Evolutionary conservation across 2,888 invertebrate species (phyloP).

Genomic region (Gasteruption jaculator): DNA sequence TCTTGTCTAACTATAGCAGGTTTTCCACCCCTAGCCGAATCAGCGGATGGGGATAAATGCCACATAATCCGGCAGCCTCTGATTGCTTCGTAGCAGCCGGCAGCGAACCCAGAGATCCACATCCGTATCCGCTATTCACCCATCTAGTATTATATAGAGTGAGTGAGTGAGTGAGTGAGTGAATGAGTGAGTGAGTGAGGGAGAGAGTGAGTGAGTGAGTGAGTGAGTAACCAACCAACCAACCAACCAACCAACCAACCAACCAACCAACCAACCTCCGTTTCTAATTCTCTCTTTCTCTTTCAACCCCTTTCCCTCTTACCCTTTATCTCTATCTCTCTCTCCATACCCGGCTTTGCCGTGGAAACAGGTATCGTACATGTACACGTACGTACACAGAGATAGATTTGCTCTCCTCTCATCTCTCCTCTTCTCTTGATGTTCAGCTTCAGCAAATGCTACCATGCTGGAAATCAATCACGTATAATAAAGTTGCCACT

Average conservation of each 20-base stretch:
- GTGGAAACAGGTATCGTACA: background rate
- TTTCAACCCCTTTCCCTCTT: conserved; percentile 8
- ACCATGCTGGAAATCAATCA: conserved; percentile 24
- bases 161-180: too few relatives aligned
- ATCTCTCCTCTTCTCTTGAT: conserved; percentile 10
- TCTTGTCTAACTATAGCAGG: background rate
- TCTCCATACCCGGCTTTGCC: conserved; percentile 12
- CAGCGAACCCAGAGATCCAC: too few relatives aligned
- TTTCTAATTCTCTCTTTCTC: conserved; percentile 17
- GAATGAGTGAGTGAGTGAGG: too few relatives aligned
- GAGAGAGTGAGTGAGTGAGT: too few relatives aligned
- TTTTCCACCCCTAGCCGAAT: conserved; percentile 23
- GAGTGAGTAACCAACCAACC: too few relatives aligned
- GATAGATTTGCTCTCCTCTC: conserved; percentile 11
- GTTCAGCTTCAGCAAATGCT: conserved; percentile 25
- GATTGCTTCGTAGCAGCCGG: conserved; percentile 37
- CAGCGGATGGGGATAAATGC: conserved; percentile 36
- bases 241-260: too few relatives aligned
- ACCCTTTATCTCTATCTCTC: too few relatives aligned
- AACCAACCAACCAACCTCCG: too few relatives aligned
- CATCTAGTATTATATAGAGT: conserved; percentile 1
- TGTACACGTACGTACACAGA: background rate
- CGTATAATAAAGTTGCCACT: conserved; percentile 24
- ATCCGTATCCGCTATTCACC: too few relatives aligned
- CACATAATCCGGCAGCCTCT: conserved; percentile 36